Conservation (phyloP, 1,140 invertebrate species). For the Drosophila eugracilis region DNA sequence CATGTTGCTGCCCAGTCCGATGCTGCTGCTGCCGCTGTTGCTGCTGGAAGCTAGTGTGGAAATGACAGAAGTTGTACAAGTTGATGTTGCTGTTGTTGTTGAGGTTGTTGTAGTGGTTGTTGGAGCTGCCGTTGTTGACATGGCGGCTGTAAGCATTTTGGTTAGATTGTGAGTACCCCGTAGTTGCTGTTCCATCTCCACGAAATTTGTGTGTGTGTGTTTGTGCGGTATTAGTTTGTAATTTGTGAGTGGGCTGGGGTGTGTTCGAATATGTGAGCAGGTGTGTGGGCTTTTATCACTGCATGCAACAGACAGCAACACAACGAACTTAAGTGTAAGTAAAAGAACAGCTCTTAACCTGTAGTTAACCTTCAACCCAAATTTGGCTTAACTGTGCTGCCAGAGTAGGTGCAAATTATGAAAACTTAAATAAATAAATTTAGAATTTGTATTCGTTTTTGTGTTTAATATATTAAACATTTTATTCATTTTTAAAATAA, state of each 20-base stretch:
- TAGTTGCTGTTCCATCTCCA: slow-evolving; percentile 24
- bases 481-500: slow-evolving; percentile 82
- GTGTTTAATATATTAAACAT: slow-evolving; percentile 55
- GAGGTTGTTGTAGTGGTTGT: slow-evolving; percentile 35
- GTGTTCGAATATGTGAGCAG: neutral
- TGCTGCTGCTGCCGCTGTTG: slow-evolving; percentile 45
- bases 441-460: slow-evolving; percentile 56
- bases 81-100: slow-evolving; percentile 34
- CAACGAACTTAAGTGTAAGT: slow-evolving; percentile 34
- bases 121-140: slow-evolving; percentile 22
- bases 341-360: slow-evolving; percentile 9
- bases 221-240: slow-evolving; percentile 42
- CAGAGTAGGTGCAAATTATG: slow-evolving; percentile 16
- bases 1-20: slow-evolving; percentile 22
- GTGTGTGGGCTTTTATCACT: slow-evolving; percentile 11
- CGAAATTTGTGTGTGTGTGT: slow-evolving; percentile 34
- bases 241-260: slow-evolving; percentile 14
- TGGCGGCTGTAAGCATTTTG: slow-evolving; percentile 43
- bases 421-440: slow-evolving; percentile 63
- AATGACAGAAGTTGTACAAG: slow-evolving; percentile 57
- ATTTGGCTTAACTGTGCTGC: no score
- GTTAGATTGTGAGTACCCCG: slow-evolving; percentile 51
- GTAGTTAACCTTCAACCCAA: slow-evolving; percentile 20
- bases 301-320: slow-evolving; percentile 49
- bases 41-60: slow-evolving; percentile 64